Conservation (phyloP, 2,888 invertebrate genomes). For the Biston betularia region DNA sequence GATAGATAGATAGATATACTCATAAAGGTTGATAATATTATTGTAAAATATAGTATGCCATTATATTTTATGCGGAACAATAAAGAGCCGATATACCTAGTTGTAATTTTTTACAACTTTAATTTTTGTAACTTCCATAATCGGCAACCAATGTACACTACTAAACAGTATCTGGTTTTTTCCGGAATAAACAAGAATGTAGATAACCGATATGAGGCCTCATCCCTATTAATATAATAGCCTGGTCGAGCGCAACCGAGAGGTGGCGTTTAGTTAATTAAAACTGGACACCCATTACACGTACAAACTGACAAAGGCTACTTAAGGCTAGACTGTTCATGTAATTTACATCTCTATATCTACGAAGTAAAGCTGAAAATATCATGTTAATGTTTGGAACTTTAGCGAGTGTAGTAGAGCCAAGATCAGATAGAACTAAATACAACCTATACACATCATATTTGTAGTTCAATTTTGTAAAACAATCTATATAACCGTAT, state of each 20-base stretch:
- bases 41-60: no score
- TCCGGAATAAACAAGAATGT: conserved; percentile 6
- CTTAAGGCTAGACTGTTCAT: conserved; percentile 1
- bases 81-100: no score
- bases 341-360: conserved; percentile 19
- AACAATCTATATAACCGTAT: neutral
- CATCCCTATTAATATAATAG: conserved; percentile 32
- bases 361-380: neutral
- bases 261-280: conserved; percentile 48
- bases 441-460: neutral
- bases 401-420: neutral
- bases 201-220: neutral
- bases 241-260: conserved; percentile 42
- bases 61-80: no score
- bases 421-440: neutral
- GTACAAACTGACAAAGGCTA: conserved; percentile 32
- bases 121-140: no score
- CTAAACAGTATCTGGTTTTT: neutral
- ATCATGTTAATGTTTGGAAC: neutral
- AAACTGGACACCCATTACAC: conserved; percentile 49
- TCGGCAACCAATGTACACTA: neutral
- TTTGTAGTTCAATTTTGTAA: neutral
- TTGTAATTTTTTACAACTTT: no score
- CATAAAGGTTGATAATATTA: no score
- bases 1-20: no score